Conservation (phyloP, 2,797 vertebrate species). For the Anomalospiza imberbis region DNA sequence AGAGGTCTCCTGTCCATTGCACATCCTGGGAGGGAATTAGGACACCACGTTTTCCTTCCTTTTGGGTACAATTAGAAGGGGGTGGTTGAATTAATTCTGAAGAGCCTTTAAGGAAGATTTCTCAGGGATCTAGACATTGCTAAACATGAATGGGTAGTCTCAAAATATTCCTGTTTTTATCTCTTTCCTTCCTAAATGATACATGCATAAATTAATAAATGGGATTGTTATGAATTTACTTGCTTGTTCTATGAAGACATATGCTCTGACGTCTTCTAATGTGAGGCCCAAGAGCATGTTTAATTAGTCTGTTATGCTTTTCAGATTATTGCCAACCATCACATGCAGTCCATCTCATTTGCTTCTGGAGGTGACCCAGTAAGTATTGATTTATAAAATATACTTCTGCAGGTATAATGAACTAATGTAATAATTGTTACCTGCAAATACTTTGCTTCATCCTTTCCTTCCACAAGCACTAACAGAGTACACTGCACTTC, state of each 20-base stretch:
- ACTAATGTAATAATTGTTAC: not conserved
- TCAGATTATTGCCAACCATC: constrained; percentile 90
- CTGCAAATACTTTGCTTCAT: not conserved
- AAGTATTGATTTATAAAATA: constrained; percentile 69
- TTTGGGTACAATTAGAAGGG: not conserved
- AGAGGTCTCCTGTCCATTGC: not conserved
- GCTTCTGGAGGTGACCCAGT: constrained; percentile 94
- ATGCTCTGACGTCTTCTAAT: not conserved
- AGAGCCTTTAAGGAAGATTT: not conserved
- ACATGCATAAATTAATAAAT: not conserved
- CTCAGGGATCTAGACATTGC: not conserved
- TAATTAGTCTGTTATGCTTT: constrained; percentile 63
- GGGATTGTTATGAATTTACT: not conserved
- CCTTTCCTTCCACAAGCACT: not conserved
- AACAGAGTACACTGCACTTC: not conserved
- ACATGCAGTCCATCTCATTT: constrained; percentile 96
- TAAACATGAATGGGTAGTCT: not conserved
- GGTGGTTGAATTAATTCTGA: not conserved
- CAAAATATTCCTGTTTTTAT: not conserved
- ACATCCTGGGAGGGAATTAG: not conserved
- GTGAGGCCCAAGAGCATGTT: not conserved
- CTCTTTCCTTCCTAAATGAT: not conserved
- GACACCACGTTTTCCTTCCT: not conserved
- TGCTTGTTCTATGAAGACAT: not conserved
- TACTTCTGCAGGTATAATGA: constrained; percentile 14